Base-by-base conservation (phyloP, 92 coral and sea anemone species). In the Isaurus tuberculatus region DNA sequence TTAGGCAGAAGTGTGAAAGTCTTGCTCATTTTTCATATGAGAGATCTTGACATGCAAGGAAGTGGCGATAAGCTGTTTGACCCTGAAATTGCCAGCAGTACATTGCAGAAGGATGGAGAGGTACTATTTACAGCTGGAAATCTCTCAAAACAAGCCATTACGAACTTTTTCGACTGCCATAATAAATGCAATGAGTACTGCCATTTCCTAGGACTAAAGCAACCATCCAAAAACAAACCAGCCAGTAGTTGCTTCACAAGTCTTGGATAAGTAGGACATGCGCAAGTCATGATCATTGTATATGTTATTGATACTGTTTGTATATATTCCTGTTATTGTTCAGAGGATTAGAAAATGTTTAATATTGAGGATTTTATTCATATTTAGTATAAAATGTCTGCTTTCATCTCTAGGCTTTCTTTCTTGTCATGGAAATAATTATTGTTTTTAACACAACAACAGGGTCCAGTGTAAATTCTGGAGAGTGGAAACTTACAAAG, bases 91-190 rank as follows among this genome's bases (percentile, higher is more conserved):
- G 82, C 68, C 25, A 48, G 46, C 55, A 77, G 69, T 51, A 46
- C 33, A n/a, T 77, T 77, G 40, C 68, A 57, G 33, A 48, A 16
- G 43, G 70, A 77, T 57, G 70, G 55, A 27, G 69, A 77, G 51
- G 82, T 77, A 67, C 66, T 77, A 32, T 77, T 55, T 46, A 51
- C 83, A 5, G 83, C 83, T 46, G 83, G 70, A 25, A 77, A 77
- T 77, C 32, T 77, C 20, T 77, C 83, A 0, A 61, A 55, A 29
- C 81, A 75, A 51, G 81, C 81, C 28, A 49, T 75, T 30, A 49
- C 27, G 14, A 37, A 53, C 68, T 61, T 61, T 27, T 19, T 14
- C 31, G 67, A 48, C 7, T 14, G 29, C 31, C 66, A 75, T 49
- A 75, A 57, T 16, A 75, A 57, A 23, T 51, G 66, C 69, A 75